A percentile compares a stretch with the other conserved stretches of the same genome.
phyloP scores from a whole-genome alignment of 2,797 vertebrate genomes.

The Enteromius mattozi region DNA sequence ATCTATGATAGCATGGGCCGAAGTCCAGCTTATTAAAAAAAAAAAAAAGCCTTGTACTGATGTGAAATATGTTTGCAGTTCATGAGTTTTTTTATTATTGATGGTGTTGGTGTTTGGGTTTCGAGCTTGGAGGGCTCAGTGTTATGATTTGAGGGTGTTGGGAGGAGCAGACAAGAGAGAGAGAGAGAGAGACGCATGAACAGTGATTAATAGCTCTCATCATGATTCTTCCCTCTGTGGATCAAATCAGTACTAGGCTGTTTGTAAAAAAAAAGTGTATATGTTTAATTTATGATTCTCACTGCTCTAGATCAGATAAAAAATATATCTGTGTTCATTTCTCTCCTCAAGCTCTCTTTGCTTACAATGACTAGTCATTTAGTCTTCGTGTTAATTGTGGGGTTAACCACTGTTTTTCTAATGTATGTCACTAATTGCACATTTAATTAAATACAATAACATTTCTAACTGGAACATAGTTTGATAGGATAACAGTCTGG shows the following conservation, averaged over 20 bases:
- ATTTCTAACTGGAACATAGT: slow-evolving; percentile 6
- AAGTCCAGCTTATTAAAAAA: slow-evolving; percentile 15
- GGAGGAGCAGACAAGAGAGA: slow-evolving; percentile 20
- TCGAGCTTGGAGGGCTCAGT: background rate
- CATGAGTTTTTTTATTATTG: background rate
- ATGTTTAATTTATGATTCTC: background rate
- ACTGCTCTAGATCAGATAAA: background rate
- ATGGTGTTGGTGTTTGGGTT: background rate
- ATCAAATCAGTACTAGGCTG: slow-evolving; percentile 20
- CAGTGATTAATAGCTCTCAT: slow-evolving; percentile 35
- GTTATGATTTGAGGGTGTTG: slow-evolving; percentile 18
- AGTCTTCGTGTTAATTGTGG: slow-evolving; percentile 22
- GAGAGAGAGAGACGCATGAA: slow-evolving; percentile 5
- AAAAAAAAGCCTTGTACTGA: background rate
- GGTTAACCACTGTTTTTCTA: background rate
- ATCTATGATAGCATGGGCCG: slow-evolving; percentile 17
- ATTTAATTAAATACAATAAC: slow-evolving; percentile 19
- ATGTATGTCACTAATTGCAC: slow-evolving; percentile 16
- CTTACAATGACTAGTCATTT: slow-evolving; percentile 4
- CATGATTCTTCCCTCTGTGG: background rate
- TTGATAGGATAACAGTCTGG: background rate
- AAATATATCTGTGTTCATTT: background rate
- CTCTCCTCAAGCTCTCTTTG: background rate
- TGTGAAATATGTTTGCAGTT: slow-evolving; percentile 2
- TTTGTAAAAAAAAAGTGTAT: background rate